These are phyloP conservation scores for Turdus rufiventris DNA, from an alignment of 2,113 vertebrate species.

Conservation along the genomic window DNA sequence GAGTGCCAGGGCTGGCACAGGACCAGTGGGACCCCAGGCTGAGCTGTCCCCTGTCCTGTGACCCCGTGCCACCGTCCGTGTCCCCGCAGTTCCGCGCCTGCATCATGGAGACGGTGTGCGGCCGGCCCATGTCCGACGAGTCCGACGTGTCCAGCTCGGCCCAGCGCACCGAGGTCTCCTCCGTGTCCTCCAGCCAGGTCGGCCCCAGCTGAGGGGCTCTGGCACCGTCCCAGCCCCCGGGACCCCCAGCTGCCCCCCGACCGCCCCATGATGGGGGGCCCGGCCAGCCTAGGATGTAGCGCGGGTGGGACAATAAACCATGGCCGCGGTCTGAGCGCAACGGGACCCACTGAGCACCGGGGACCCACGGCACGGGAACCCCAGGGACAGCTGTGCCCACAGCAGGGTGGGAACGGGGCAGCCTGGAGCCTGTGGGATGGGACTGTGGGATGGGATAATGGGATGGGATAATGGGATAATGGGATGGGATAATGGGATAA, in stretches of 20 bases:
- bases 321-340: neutral
- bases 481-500: too few relatives aligned
- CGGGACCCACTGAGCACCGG: neutral
- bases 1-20: neutral
- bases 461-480: neutral
- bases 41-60: neutral
- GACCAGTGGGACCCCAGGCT: neutral
- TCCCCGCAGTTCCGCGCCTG: constrained; percentile 75
- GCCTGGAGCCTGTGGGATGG: too few relatives aligned
- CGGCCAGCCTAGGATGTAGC: neutral
- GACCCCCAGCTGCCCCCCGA: neutral
- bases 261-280: neutral
- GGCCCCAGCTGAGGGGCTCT: constrained; percentile 61
- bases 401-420: neutral
- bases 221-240: neutral
- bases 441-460: too few relatives aligned
- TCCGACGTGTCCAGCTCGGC: constrained; percentile 68
- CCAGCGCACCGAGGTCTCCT: constrained; percentile 76
- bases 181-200: constrained; percentile 72
- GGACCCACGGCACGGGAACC: neutral
- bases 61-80: neutral
- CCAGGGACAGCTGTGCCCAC: neutral
- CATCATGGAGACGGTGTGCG: constrained; percentile 81
- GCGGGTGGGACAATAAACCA: neutral
- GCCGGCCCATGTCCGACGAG: constrained; percentile 72